A percentile compares a stretch with the other conserved stretches of the same genome.
Evolutionary conservation across 2,888 invertebrate genomes (phyloP).

Genomic region (Azorinus chamasolen): DNA sequence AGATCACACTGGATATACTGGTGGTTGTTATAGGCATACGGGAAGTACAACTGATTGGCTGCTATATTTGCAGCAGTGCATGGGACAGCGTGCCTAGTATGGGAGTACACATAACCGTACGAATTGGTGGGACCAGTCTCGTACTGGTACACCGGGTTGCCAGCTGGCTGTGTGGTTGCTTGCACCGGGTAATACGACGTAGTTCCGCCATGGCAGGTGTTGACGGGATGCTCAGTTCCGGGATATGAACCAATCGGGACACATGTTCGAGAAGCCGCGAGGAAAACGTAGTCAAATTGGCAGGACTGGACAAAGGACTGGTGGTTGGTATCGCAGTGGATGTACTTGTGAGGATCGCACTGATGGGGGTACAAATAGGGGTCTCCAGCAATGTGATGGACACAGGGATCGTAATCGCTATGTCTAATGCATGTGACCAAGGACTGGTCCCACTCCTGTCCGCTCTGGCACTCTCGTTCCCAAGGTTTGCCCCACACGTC

Average conservation of each 20-base stretch:
- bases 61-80: constrained; percentile 60
- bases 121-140: background rate
- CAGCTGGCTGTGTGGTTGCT: background rate
- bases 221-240: constrained; percentile 34
- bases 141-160: background rate
- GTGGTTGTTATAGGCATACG: constrained; percentile 55
- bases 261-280: constrained; percentile 47
- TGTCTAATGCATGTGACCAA: constrained; percentile 64
- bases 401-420: constrained; percentile 53
- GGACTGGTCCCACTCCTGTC: constrained; percentile 69
- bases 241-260: constrained; percentile 48
- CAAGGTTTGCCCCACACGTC: constrained; percentile 74
- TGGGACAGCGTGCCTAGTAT: constrained; percentile 36
- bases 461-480: constrained; percentile 59
- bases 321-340: constrained; percentile 68
- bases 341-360: constrained; percentile 66
- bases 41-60: constrained; percentile 51
- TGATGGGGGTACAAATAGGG: constrained; percentile 62
- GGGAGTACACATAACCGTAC: constrained; percentile 23
- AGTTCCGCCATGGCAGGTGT: constrained; percentile 38
- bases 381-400: constrained; percentile 29
- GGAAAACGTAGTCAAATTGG: constrained; percentile 55
- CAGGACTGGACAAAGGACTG: constrained; percentile 55
- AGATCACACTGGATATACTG: constrained; percentile 74
- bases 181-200: background rate